Percentiles rank a stretch among this genome's conserved stretches.
Evolutionary conservation across 2,888 invertebrate species (phyloP).

Genomic region (Catocala fraxini): DNA sequence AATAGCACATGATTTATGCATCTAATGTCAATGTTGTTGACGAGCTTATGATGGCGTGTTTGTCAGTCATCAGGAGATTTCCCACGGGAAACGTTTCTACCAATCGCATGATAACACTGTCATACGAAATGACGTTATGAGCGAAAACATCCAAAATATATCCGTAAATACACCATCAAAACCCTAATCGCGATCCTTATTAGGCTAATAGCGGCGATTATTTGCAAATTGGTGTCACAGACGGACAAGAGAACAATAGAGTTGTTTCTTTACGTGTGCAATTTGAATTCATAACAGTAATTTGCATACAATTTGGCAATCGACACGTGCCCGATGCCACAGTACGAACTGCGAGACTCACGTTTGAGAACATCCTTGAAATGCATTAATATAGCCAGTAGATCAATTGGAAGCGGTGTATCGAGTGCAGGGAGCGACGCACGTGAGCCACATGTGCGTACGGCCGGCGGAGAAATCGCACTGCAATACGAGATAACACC

Average conservation of each 20-base stretch:
- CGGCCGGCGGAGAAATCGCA: conserved; percentile 21
- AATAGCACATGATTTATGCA: conserved; percentile 40
- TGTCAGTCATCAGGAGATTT: conserved; percentile 52
- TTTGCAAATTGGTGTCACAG: conserved; percentile 67
- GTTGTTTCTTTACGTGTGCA: conserved; percentile 55
- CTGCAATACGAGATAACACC: conserved; percentile 55
- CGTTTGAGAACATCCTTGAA: conserved; percentile 58
- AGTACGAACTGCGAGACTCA: conserved; percentile 32
- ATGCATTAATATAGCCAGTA: conserved; percentile 59
- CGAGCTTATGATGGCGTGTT: conserved; percentile 62
- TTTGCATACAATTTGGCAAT: conserved; percentile 65
- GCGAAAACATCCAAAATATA: conserved; percentile 36
- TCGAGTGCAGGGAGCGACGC: conserved; percentile 47
- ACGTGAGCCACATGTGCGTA: conserved; percentile 59
- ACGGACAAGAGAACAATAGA: conserved; percentile 66
- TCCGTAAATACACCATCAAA: conserved; percentile 40
- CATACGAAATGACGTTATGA: conserved; percentile 37
- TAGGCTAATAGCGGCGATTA: conserved; percentile 66
- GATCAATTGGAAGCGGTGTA: conserved; percentile 49
- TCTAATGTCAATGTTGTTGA: conserved; percentile 52
- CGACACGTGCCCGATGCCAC: conserved; percentile 48
- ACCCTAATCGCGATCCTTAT: conserved; percentile 56
- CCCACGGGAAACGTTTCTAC: conserved; percentile 59
- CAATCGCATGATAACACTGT: conserved; percentile 33
- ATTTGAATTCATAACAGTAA: conserved; percentile 66